Evolutionary conservation across 2,888 invertebrate species (phyloP).

Genomic region (Lucinisca nassula): DNA sequence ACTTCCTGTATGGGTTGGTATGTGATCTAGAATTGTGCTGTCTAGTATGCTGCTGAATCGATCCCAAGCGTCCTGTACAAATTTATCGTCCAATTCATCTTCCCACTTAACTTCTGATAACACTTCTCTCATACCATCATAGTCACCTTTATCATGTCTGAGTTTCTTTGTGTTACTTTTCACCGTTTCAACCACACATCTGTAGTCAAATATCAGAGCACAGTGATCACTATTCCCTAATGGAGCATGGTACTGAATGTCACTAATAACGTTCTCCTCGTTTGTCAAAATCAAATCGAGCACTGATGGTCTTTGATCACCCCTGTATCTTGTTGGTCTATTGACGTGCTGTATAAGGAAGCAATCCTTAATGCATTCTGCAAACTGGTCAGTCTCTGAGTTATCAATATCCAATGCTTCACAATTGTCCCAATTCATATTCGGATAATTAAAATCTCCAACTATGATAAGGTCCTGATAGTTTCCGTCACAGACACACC

Average conservation of each 20-base stretch:
- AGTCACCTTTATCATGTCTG: not conserved
- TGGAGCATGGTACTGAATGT: too few species aligned
- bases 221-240: too few species aligned
- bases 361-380: not conserved
- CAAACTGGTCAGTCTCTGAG: constrained; percentile 4
- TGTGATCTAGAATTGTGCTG: not conserved
- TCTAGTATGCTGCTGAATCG: not conserved
- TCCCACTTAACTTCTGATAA: not conserved
- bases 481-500: not conserved
- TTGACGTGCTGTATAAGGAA: too few species aligned
- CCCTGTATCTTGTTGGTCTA: not conserved
- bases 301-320: not conserved
- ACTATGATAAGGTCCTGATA: not conserved
- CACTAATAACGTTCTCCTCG: too few species aligned
- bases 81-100: not conserved
- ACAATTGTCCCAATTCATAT: not conserved
- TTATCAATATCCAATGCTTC: not conserved
- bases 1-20: not conserved
- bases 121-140: not conserved
- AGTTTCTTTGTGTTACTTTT: too few species aligned
- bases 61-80: not conserved
- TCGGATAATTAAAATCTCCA: not conserved
- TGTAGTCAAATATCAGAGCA: too few species aligned
- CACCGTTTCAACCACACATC: too few species aligned
- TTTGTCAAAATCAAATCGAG: not conserved